Percentiles rank a stretch among this genome's conserved stretches.
phyloP scores from a whole-genome alignment of 2,113 vertebrate genomes.

The Melanotaenia duboulayi region DNA sequence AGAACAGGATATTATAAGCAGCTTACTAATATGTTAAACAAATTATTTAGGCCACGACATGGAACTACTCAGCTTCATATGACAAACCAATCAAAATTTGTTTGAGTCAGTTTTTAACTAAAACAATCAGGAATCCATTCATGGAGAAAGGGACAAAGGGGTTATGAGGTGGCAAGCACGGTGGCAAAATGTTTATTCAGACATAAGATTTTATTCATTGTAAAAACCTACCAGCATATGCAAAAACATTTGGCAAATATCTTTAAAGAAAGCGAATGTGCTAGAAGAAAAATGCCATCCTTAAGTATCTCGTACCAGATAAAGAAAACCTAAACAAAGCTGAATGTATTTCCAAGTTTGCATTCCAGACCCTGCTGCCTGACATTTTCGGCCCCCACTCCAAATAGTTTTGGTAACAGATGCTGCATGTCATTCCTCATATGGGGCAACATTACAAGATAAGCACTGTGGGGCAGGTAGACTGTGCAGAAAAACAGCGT shows the following conservation, averaged over 20 bases:
- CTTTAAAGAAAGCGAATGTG: constrained; percentile 22
- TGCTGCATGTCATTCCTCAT: constrained; percentile 38
- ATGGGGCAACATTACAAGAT: constrained; percentile 6
- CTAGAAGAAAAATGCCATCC: constrained; percentile 13
- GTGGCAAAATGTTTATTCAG: constrained; percentile 35
- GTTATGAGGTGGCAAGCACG: constrained; percentile 30
- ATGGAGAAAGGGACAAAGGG: constrained; percentile 5
- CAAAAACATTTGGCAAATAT: background rate
- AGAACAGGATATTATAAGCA: background rate
- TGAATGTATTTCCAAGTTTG: constrained; percentile 59
- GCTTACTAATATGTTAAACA: constrained; percentile 11
- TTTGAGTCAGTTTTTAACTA: constrained; percentile 42
- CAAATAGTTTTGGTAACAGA: constrained; percentile 56
- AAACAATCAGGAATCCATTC: constrained; percentile 36
- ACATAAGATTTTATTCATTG: background rate
- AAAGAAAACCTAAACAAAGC: constrained; percentile 62
- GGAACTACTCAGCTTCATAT: constrained; percentile 6
- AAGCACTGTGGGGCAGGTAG: constrained; percentile 2
- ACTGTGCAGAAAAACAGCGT: background rate
- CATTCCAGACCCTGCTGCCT: constrained; percentile 55
- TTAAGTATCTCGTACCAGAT: constrained; percentile 45
- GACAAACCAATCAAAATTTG: constrained; percentile 9
- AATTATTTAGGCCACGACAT: background rate
- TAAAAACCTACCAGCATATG: constrained; percentile 7
- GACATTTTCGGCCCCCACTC: constrained; percentile 53